Evolutionary conservation across 2,888 invertebrate genomes (phyloP).

Genomic region (Xestia rhomboidea): DNA sequence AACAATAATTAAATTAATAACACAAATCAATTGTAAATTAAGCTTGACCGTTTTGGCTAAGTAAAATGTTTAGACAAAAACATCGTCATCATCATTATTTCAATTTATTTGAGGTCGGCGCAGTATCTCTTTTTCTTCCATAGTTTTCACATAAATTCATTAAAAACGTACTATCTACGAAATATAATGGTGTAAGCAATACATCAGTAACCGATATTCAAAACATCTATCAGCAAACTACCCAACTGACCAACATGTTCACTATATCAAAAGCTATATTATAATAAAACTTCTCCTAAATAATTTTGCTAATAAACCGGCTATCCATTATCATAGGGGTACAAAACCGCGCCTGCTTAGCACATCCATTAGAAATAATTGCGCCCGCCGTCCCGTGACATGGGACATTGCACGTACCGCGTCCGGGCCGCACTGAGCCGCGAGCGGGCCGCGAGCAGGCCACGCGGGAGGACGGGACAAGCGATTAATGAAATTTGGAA

Average conservation of each 20-base stretch:
- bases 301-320: conserved; percentile 64
- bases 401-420: conserved; percentile 46
- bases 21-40: background rate
- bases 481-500: conserved; percentile 70
- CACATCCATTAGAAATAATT: conserved; percentile 73
- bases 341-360: conserved; percentile 70
- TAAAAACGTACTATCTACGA: too few species aligned
- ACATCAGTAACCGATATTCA: background rate
- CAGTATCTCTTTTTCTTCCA: too few species aligned
- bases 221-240: background rate
- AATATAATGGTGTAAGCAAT: background rate
- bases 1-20: background rate
- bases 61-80: background rate
- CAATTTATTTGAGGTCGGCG: too few species aligned
- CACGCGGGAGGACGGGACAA: conserved; percentile 54
- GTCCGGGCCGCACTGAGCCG: conserved; percentile 26
- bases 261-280: conserved; percentile 9
- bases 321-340: conserved; percentile 67
- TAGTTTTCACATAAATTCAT: too few species aligned
- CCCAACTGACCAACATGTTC: background rate
- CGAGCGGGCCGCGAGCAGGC: conserved; percentile 44
- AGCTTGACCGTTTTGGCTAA: too few species aligned
- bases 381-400: conserved; percentile 58
- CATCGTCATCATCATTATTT: too few species aligned
- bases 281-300: conserved; percentile 32